These are phyloP conservation scores for Apogon talboti DNA, from an alignment of 2,797 vertebrate genomes.

Conservation along the genomic window DNA sequence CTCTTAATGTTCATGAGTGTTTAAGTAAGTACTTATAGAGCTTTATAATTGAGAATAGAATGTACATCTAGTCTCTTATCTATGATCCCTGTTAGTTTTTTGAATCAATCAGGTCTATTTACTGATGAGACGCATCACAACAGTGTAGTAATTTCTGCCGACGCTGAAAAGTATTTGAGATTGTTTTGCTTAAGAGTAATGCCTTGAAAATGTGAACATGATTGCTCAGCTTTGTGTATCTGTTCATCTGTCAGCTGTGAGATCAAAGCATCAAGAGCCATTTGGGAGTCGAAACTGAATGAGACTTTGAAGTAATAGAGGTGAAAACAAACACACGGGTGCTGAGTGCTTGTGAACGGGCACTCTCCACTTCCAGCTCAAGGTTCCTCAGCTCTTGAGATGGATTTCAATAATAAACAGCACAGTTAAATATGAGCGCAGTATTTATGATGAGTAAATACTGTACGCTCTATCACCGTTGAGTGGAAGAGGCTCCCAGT, in stretches of 20 bases:
- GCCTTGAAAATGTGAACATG: conserved; percentile 59
- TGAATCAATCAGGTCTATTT: conserved; percentile 24
- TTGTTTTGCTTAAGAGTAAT: conserved; percentile 34
- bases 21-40: conserved; percentile 2
- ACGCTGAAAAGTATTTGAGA: conserved; percentile 32
- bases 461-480: conserved; percentile 22
- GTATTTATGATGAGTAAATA: conserved; percentile 43
- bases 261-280: conserved; percentile 74
- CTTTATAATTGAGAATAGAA: conserved; percentile 11
- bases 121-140: conserved; percentile 7
- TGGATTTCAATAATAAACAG: conserved; percentile 57
- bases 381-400: conserved; percentile 66
- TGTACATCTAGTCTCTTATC: neutral
- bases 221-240: conserved; percentile 59
- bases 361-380: conserved; percentile 63
- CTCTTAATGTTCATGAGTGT: conserved; percentile 6
- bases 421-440: conserved; percentile 53
- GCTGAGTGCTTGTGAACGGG: conserved; percentile 60
- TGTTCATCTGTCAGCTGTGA: conserved; percentile 56
- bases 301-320: conserved; percentile 73
- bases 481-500: conserved; percentile 23
- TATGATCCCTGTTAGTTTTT: neutral
- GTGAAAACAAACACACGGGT: conserved; percentile 65
- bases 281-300: conserved; percentile 71
- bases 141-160: conserved; percentile 21